Evolutionary conservation across 2,888 invertebrate genomes (phyloP), one percentile per base, ranked within the genome.

Genomic region (Apotomis betuletana): DNA sequence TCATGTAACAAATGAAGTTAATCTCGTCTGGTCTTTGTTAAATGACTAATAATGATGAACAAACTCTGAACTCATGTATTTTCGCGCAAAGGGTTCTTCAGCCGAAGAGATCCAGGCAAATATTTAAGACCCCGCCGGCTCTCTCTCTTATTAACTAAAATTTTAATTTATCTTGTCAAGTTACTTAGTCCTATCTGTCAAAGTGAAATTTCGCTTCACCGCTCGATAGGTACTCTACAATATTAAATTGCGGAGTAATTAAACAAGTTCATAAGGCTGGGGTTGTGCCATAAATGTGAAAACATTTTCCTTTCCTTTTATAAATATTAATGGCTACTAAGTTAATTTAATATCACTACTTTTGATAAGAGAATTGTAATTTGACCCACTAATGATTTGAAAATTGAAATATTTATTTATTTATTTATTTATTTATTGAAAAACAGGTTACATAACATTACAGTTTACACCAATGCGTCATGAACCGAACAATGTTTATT

Each of bases 91-190:
- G 41, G 12, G 5, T 41, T 46, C 27, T 44, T 57, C 27, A 60
- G 52, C 44, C 44, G 54, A 61, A 27, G 27, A 15, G 27, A 5
- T n/a, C 58, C 46, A 44, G 61, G 58, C 69, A 70, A 76, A 74
- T 76, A 76, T 76, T 76, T 76, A 57, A 65, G 55, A 74, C 69
- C 44, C 36, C 57, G 54, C 55, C 57, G 70, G 63, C 69, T 73
- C 74, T 64, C 52, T 36, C 54, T 44, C 69, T 74, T 61, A 75
- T 74, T 72, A 63, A 27, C 27, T 64, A 44, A 74, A 71, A 69
- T 74, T 76, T 74, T 73, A 74, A 76, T 76, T 76, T 69, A 74
- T 54, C 63, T 69, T 70, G 70, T 68, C 76, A 58, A 73, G 38
- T 59, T 38, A 59, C 51, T 57, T 63, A 63, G n/a, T 3, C n/a